phyloP scores from a whole-genome alignment of 1,140 invertebrate genomes.

The Meteorus sp. region DNA sequence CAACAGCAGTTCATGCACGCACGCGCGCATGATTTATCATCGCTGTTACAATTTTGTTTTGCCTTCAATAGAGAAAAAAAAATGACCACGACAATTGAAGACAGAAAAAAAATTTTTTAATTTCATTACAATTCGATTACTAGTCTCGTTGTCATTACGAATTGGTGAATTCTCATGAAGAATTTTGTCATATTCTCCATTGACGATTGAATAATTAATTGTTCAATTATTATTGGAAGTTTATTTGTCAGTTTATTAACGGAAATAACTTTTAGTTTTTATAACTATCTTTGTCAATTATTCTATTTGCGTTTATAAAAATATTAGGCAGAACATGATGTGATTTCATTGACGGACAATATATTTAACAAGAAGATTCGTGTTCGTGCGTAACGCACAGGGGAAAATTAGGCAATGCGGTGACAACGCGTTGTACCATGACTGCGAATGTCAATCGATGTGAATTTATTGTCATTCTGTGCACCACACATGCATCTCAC shows the following conservation, averaged over 20 bases:
- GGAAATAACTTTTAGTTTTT: too few relatives aligned
- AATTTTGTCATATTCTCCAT: too few relatives aligned
- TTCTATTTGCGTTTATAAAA: too few relatives aligned
- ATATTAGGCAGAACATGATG: background rate
- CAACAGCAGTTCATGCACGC: conserved; percentile 11
- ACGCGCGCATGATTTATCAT: conserved; percentile 23
- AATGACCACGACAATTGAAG: too few relatives aligned
- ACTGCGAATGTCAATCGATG: background rate
- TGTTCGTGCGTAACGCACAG: background rate
- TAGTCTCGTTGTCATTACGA: too few relatives aligned
- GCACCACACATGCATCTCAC: background rate
- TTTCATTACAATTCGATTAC: background rate
- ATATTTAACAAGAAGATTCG: too few relatives aligned
- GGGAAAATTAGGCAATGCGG: conserved; percentile 1
- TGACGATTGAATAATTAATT: too few relatives aligned
- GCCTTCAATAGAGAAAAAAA: too few relatives aligned
- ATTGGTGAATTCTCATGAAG: conserved; percentile 1
- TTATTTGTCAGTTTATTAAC: too few relatives aligned
- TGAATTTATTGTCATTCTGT: conserved; percentile 9
- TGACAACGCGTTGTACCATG: conserved; percentile 7
- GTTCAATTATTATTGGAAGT: too few relatives aligned
- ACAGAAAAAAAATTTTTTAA: background rate
- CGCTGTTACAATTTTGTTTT: conserved; percentile 23
- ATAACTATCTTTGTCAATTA: too few relatives aligned
- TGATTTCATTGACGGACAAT: too few relatives aligned